phyloP scores from a whole-genome alignment of 2,888 invertebrate genomes.

The Acronicta psi region DNA sequence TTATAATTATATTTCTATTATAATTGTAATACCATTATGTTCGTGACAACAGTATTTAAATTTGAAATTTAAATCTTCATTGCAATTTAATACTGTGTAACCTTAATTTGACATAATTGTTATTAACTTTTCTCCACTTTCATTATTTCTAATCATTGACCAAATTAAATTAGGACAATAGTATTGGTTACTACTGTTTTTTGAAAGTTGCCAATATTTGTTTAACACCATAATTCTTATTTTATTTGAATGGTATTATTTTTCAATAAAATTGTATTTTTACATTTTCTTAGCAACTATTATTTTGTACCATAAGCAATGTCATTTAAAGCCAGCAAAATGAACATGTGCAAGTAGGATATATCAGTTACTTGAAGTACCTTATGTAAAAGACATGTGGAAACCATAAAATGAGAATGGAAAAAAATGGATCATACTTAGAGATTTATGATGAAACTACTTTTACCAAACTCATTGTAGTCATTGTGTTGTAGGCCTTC shows the following conservation, averaged over 20 bases:
- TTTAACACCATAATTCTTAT: background rate
- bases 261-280: constrained; percentile 13
- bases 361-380: constrained; percentile 37
- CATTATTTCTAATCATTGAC: constrained; percentile 12
- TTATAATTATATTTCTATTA: constrained; percentile 38
- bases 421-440: constrained; percentile 15
- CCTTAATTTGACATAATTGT: constrained; percentile 21
- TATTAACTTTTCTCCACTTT: constrained; percentile 7
- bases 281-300: constrained; percentile 19
- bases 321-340: constrained; percentile 2
- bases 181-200: background rate
- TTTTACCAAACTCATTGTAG: constrained; percentile 16
- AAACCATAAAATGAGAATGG: constrained; percentile 20
- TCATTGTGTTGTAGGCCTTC: background rate
- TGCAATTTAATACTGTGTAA: constrained; percentile 3
- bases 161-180: background rate
- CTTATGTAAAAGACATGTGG: constrained; percentile 20
- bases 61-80: constrained; percentile 19
- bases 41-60: constrained; percentile 41
- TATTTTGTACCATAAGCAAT: constrained; percentile 19
- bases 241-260: constrained; percentile 3
- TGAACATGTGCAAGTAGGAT: constrained; percentile 4
- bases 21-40: constrained; percentile 4
- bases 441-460: constrained; percentile 21
- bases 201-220: background rate